Evolutionary conservation across 2,797 vertebrate species (phyloP).

Genomic region (Leuciscus waleckii): DNA sequence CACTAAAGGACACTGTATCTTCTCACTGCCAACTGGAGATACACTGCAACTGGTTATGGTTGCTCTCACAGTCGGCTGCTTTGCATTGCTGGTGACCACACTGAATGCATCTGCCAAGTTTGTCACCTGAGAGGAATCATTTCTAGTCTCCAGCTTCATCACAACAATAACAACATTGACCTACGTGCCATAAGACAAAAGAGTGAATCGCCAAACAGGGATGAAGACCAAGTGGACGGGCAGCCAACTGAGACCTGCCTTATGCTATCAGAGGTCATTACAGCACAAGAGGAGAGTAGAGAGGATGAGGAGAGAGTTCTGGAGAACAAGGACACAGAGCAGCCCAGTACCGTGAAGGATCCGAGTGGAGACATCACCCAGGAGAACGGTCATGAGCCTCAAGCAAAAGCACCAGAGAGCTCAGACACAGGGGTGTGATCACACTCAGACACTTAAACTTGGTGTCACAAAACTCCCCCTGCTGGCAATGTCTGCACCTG

Average conservation of each 20-base stretch:
- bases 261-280: slow-evolving; percentile 62
- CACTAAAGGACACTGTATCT: accelerated
- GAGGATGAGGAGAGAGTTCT: not conserved
- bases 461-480: slow-evolving; percentile 19
- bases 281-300: not conserved
- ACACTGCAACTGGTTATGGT: not conserved
- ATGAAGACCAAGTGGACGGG: not conserved
- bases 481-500: slow-evolving; percentile 1
- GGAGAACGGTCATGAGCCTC: not conserved
- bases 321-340: not conserved
- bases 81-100: slow-evolving; percentile 59
- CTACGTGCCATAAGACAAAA: slow-evolving; percentile 11
- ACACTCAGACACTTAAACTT: not conserved
- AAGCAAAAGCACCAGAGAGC: not conserved
- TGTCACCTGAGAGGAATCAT: slow-evolving; percentile 57
- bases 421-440: not conserved
- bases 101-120: slow-evolving; percentile 60
- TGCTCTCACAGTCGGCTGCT: slow-evolving; percentile 54
- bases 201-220: not conserved
- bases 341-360: not conserved
- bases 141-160: not conserved
- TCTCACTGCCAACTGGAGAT: not conserved
- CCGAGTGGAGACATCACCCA: slow-evolving; percentile 16
- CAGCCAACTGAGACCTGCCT: slow-evolving; percentile 58
- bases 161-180: slow-evolving; percentile 21